Evolutionary conservation across 2,113 vertebrate genomes (phyloP).

Genomic region (Rattus rattus): DNA sequence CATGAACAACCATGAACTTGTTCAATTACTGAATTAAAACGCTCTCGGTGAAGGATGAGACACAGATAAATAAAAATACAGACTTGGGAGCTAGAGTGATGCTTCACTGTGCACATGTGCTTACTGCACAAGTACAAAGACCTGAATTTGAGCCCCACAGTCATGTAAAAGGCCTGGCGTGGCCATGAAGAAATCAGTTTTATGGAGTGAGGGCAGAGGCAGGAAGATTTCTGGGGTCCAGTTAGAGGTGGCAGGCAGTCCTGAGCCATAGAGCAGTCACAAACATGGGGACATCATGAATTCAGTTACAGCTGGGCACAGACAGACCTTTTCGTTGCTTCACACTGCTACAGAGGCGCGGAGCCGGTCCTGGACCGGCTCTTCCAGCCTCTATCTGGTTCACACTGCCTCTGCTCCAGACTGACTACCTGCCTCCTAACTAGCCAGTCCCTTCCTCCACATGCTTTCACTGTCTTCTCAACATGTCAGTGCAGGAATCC

Average conservation of each 20-base stretch:
- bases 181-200: not conserved
- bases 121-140: not conserved
- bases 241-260: not conserved
- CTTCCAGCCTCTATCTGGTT: too few species aligned
- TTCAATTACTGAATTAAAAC: not conserved
- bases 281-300: not conserved
- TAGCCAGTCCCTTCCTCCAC: not conserved
- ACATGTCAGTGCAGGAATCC: not conserved
- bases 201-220: not conserved
- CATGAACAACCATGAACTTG: not conserved
- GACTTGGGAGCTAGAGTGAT: too few species aligned
- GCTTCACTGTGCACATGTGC: not conserved
- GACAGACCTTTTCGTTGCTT: not conserved
- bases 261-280: not conserved
- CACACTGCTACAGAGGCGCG: fast-evolving
- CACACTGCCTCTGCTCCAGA: not conserved
- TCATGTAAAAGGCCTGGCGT: not conserved
- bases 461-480: not conserved
- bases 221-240: not conserved
- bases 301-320: not conserved
- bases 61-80: not conserved
- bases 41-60: not conserved
- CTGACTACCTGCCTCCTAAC: not conserved
- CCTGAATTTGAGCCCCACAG: not conserved
- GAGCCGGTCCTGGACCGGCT: fast-evolving